Percentiles rank a stretch among this genome's conserved stretches.
Conservation (phyloP, 2,113 vertebrate genomes). For the Melanocharis versteri region DNA sequence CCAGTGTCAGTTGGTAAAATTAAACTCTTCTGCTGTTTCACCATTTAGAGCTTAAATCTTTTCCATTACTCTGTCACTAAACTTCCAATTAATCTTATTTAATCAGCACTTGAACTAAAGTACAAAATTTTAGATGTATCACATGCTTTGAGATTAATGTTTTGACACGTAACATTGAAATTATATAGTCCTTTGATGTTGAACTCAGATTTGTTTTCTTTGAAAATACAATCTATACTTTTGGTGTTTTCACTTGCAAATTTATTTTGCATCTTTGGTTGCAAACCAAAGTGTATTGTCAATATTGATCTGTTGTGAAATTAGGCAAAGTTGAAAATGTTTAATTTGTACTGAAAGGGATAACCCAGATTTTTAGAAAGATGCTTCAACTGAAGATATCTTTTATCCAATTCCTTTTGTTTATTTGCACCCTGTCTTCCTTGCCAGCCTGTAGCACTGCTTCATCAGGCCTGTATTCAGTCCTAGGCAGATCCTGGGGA, state of each 20-base stretch:
- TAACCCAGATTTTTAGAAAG: neutral
- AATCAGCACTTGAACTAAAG: constrained; percentile 29
- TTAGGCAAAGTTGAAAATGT: neutral
- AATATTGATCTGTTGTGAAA: neutral
- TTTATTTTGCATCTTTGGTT: neutral
- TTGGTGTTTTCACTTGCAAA: neutral
- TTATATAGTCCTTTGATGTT: constrained; percentile 1
- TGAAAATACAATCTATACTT: neutral
- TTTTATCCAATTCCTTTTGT: neutral
- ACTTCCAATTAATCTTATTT: constrained; percentile 18
- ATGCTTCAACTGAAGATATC: neutral
- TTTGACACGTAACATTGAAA: neutral
- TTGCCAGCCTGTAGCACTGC: neutral
- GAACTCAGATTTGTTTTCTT: neutral
- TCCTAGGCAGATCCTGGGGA: neutral
- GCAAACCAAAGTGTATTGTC: neutral
- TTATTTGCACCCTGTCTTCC: neutral
- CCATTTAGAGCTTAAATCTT: neutral
- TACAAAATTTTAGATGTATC: neutral
- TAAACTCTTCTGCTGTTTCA: neutral
- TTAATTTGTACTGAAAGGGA: neutral
- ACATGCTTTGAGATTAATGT: neutral
- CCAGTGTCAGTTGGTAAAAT: neutral
- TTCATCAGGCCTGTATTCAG: neutral
- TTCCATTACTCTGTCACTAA: constrained; percentile 7